phyloP scores from a whole-genome alignment of 2,797 vertebrate species.

The Chanos chanos region DNA sequence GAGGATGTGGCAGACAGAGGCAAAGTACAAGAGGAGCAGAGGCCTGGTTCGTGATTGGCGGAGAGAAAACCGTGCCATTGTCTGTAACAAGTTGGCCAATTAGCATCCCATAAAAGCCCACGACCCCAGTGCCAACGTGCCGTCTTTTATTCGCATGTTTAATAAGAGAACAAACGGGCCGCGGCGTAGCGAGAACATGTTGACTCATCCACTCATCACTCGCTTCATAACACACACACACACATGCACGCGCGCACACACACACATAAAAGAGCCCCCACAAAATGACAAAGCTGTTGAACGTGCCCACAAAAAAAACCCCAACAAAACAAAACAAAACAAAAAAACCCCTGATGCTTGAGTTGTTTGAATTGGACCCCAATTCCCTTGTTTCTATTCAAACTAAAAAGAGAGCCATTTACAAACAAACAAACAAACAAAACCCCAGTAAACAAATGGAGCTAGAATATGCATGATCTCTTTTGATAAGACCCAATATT shows the following conservation, averaged over 20 bases:
- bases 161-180: constrained; percentile 18
- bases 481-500: constrained; percentile 13
- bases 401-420: neutral
- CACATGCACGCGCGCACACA: neutral
- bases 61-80: no score
- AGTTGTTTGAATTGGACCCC: constrained; percentile 19
- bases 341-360: no score
- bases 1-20: no score
- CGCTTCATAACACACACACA: constrained; percentile 7
- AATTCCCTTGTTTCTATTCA: neutral
- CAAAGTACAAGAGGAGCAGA: no score
- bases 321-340: no score
- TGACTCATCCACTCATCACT: constrained; percentile 10
- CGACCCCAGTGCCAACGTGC: neutral
- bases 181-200: neutral
- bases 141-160: constrained; percentile 14
- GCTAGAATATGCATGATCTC: constrained; percentile 1
- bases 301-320: constrained; percentile 1
- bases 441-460: neutral
- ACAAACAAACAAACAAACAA: neutral
- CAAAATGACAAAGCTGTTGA: constrained; percentile 17
- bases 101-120: constrained; percentile 21
- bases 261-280: neutral
- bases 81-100: constrained; percentile 18
- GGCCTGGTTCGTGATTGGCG: no score